Evolutionary conservation across 2,797 vertebrate species (phyloP), one percentile per base, ranked within the genome.

Genomic region (Aphelocoma californica): DNA sequence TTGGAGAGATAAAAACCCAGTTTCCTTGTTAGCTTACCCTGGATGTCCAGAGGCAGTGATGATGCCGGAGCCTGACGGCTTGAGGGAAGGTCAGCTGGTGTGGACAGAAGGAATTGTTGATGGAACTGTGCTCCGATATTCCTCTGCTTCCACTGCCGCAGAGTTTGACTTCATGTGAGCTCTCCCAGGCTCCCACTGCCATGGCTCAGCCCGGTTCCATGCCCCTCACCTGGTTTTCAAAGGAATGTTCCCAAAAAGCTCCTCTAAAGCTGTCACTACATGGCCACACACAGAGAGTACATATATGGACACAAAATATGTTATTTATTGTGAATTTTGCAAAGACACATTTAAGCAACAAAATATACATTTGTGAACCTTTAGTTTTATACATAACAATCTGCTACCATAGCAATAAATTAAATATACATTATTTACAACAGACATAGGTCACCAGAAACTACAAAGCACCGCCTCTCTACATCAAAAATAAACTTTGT

Each of bases 361-460:
- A 99, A 99, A 99, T 99, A 99, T 99, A 99, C 99, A 99, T 99
- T 98, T 99, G 98, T 98, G 98, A 97, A 98, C 97, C 94, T 97
- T 98, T 98, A 70, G 67, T 98, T 98, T 98, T 99, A 98, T 98
- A 99, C 98, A 99, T 98, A 99, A 98, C 98, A 98, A 97, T 97
- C 96, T 98, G 97, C 98, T 97, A 97, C 97, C 92, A 98, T 97
- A 97, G 98, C 98, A 99, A 99, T 99, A 99, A 99, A 99, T 99
- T 99, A 99, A 98, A 98, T 98, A 86, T 98, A 97, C 98, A 98
- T 95, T 98, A 98, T 98, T 98, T 98, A 99, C 98, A 99, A 92
- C 94, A 95, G 75, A 98, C 97, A 97, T 95, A 96, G 96, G 97
- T 97, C 97, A 97, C 97, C 90, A 51, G 92, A 92, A 97, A 96